Evolutionary conservation across 1,140 invertebrate genomes (phyloP).

Genomic region (Notospermus geniculatus): DNA sequence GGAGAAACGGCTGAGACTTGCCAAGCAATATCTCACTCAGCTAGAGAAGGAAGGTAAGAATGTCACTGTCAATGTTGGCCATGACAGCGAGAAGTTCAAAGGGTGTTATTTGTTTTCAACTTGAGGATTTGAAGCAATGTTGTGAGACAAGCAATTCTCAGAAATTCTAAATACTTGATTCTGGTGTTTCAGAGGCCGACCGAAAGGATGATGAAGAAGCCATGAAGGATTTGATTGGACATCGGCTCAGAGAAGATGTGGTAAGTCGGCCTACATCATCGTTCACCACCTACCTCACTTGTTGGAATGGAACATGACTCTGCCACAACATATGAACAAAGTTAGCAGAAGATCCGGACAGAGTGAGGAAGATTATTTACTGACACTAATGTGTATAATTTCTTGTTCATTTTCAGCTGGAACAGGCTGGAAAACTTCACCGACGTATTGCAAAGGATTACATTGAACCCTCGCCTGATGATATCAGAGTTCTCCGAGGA

Average conservation of each 20-base stretch:
- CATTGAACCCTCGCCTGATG: slow-evolving; percentile 26
- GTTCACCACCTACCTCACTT: too few species aligned
- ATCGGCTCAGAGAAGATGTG: slow-evolving; percentile 76
- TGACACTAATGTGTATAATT: too few species aligned
- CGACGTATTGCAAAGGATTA: slow-evolving; percentile 68
- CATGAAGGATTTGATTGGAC: slow-evolving; percentile 66
- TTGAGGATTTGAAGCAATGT: too few species aligned
- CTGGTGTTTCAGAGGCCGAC: slow-evolving; percentile 63
- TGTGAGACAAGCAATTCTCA: too few species aligned
- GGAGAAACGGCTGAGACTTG: slow-evolving; percentile 82
- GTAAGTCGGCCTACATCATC: slow-evolving; percentile 24
- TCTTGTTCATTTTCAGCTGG: slow-evolving; percentile 66
- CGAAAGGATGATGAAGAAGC: slow-evolving; percentile 67
- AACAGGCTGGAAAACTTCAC: slow-evolving; percentile 76
- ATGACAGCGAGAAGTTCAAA: too few species aligned
- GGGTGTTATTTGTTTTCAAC: too few species aligned
- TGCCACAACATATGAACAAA: too few species aligned
- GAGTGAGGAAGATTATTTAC: too few species aligned
- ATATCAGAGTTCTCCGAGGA: slow-evolving; percentile 42
- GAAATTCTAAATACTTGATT: slow-evolving; percentile 8
- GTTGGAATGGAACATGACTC: too few species aligned
- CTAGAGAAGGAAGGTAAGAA: slow-evolving; percentile 72
- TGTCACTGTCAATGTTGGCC: too few species aligned
- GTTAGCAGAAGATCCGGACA: not conserved
- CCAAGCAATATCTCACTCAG: slow-evolving; percentile 84